phyloP scores from a whole-genome alignment of 2,888 invertebrate genomes.

The Tortricodes alternella region DNA sequence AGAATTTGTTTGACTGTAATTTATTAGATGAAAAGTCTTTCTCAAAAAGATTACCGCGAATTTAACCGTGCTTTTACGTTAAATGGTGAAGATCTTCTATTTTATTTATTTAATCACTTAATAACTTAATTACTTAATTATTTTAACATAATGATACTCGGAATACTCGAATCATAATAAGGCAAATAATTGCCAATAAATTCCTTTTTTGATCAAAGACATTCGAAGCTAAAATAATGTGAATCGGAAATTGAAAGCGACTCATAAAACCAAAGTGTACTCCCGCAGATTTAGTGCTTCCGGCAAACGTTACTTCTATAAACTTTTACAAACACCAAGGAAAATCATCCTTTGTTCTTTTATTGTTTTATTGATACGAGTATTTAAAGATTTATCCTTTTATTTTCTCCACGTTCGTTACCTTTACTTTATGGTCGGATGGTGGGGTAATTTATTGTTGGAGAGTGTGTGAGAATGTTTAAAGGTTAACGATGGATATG shows the following conservation, averaged over 20 bases:
- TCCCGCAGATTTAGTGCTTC: slow-evolving; percentile 18
- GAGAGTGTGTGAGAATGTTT: neutral
- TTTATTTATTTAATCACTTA: no score
- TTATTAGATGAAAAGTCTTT: no score
- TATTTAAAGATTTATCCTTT: slow-evolving; percentile 16
- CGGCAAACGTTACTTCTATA: slow-evolving; percentile 3
- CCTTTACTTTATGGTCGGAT: slow-evolving; percentile 9
- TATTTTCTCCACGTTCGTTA: slow-evolving; percentile 7
- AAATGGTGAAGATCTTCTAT: no score
- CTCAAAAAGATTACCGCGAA: no score
- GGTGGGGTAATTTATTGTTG: slow-evolving; percentile 6
- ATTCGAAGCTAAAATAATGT: neutral
- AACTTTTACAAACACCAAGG: slow-evolving; percentile 4
- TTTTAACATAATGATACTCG: neutral
- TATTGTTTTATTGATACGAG: slow-evolving; percentile 17
- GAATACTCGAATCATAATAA: neutral
- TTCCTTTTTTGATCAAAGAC: neutral
- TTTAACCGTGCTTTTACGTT: no score
- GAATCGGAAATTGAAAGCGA: slow-evolving; percentile 6
- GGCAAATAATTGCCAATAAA: neutral
- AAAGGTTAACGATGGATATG: neutral
- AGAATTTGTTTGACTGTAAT: no score
- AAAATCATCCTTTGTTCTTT: slow-evolving; percentile 25
- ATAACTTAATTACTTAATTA: neutral
- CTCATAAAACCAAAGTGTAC: slow-evolving; percentile 16